phyloP scores from a whole-genome alignment of 2,888 invertebrate species.

The Ormia ochracea region DNA sequence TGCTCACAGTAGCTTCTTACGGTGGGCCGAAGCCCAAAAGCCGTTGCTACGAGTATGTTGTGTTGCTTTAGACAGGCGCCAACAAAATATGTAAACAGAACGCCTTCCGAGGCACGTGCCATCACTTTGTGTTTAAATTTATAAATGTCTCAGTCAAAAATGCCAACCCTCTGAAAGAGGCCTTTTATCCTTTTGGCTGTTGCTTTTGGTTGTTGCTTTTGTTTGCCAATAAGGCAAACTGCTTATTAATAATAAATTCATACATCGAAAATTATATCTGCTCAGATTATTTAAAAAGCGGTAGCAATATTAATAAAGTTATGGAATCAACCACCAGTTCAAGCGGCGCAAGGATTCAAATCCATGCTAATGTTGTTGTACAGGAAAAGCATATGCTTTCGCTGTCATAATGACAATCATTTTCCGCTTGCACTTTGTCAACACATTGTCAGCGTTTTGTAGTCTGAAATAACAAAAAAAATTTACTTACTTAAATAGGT shows the following conservation, averaged over 20 bases:
- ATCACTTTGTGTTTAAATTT: slow-evolving; percentile 62
- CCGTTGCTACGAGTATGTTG: no score
- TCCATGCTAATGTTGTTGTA: slow-evolving; percentile 25
- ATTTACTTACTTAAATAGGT: not conserved
- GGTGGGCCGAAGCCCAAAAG: slow-evolving; percentile 30
- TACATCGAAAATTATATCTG: slow-evolving; percentile 50
- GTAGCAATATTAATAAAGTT: slow-evolving; percentile 56
- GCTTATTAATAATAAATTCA: slow-evolving; percentile 62
- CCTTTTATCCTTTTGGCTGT: slow-evolving; percentile 54
- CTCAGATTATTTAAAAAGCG: slow-evolving; percentile 3
- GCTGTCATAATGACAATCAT: slow-evolving; percentile 49
- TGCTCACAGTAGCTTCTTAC: slow-evolving; percentile 38
- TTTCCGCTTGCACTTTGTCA: slow-evolving; percentile 66
- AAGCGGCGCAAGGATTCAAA: slow-evolving; percentile 7
- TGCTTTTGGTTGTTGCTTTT: slow-evolving; percentile 9
- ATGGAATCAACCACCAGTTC: slow-evolving; percentile 60
- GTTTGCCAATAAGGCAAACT: slow-evolving; percentile 58
- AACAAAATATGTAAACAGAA: slow-evolving; percentile 72
- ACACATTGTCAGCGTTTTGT: slow-evolving; percentile 64
- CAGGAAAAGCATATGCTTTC: slow-evolving; percentile 54
- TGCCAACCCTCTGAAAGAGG: slow-evolving; percentile 33
- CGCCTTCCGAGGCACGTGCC: slow-evolving; percentile 72
- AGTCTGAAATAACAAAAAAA: slow-evolving; percentile 28
- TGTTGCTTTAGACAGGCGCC: slow-evolving; percentile 48
- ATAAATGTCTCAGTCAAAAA: slow-evolving; percentile 36